These are phyloP conservation scores for Hypotaenidia philippensis DNA, from an alignment of 2,797 vertebrate species.

Conservation along the genomic window DNA sequence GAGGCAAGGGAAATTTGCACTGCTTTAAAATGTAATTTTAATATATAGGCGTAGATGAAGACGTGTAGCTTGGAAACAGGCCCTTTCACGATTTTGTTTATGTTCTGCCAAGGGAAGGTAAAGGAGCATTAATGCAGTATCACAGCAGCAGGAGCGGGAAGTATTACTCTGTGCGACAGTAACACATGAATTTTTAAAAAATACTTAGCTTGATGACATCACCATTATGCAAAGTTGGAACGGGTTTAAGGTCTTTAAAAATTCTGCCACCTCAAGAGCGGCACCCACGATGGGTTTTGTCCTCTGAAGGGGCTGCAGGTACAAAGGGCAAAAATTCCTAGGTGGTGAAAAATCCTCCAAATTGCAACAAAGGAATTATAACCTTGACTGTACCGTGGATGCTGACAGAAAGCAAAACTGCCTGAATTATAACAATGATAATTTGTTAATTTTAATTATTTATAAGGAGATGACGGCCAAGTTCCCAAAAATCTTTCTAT, in stretches of 20 bases:
- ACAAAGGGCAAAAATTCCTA: conserved; percentile 8
- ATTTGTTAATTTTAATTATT: conserved; percentile 81
- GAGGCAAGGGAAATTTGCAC: neutral
- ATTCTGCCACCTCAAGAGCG: neutral
- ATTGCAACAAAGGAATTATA: conserved; percentile 35
- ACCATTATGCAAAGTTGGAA: neutral
- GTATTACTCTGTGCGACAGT: neutral
- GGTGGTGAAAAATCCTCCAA: conserved; percentile 6
- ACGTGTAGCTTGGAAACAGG: neutral
- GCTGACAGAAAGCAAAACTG: conserved; percentile 60
- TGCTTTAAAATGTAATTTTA: neutral
- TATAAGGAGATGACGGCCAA: conserved; percentile 37
- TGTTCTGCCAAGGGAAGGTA: neutral
- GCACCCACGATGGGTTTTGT: neutral
- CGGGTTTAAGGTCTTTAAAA: neutral
- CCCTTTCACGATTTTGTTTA: neutral
- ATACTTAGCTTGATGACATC: neutral
- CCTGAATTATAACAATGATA: conserved; percentile 61
- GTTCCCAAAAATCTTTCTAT: conserved; percentile 70
- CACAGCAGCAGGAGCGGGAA: neutral
- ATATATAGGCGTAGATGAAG: neutral
- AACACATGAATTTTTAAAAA: neutral
- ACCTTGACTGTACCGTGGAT: conserved; percentile 9
- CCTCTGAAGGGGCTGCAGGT: conserved; percentile 2
- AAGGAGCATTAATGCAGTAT: neutral